Percentiles rank a stretch among this genome's conserved stretches.
These are phyloP conservation scores for Bubo bubo DNA, from an alignment of 2,113 vertebrate species.

Conservation along the genomic window DNA sequence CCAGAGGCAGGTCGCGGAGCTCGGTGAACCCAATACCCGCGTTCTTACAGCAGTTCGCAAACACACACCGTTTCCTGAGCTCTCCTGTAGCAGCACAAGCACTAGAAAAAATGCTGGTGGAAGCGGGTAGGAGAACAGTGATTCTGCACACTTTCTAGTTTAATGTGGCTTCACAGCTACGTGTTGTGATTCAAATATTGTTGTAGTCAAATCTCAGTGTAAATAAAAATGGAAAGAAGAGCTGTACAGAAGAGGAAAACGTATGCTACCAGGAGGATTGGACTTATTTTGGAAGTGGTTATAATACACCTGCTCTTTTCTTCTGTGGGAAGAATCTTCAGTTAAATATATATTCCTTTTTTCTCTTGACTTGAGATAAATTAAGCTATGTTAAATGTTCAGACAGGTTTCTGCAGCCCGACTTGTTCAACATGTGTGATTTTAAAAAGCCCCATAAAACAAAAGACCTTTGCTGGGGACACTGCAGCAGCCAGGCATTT, in stretches of 20 bases:
- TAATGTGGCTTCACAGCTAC: not conserved
- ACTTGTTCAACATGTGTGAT: not conserved
- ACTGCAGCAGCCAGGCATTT: too few species aligned
- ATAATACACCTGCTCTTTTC: not conserved
- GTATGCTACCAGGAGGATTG: not conserved
- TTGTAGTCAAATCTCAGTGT: not conserved
- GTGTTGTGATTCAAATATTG: not conserved
- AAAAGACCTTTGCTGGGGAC: not conserved
- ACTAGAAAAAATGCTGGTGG: not conserved
- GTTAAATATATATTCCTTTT: not conserved
- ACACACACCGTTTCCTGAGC: not conserved
- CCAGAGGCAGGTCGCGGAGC: not conserved
- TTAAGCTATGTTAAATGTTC: not conserved
- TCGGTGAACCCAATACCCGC: rapidly evolving
- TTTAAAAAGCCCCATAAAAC: not conserved
- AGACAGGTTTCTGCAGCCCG: not conserved
- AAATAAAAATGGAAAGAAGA: not conserved
- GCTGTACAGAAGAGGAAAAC: not conserved
- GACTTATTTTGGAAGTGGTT: not conserved
- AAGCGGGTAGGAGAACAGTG: not conserved
- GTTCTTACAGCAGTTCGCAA: rapidly evolving
- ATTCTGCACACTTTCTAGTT: not conserved
- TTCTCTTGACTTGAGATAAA: not conserved
- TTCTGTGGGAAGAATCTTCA: not conserved
- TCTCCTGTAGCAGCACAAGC: not conserved